Evolutionary conservation across 2,888 invertebrate species (phyloP).

Genomic region (Oligia strigilis): DNA sequence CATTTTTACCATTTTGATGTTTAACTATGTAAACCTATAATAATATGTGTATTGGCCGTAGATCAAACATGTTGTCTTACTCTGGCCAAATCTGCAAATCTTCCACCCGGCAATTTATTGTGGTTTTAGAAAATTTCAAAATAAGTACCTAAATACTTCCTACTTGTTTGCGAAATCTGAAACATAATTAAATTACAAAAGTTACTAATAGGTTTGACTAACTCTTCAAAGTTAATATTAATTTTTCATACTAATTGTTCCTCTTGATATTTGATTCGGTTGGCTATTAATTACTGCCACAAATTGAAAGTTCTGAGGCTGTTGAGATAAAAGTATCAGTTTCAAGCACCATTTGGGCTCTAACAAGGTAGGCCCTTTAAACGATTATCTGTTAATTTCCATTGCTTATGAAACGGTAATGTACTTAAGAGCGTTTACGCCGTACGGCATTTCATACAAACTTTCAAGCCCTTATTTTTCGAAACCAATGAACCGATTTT

Average conservation of each 20-base stretch:
- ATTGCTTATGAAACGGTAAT: background rate
- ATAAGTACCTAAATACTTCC: background rate
- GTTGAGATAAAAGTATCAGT: slow-evolving; percentile 21
- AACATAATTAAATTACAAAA: slow-evolving; percentile 20
- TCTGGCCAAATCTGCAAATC: slow-evolving; percentile 20
- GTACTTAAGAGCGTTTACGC: too few relatives aligned
- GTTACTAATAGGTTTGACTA: slow-evolving; percentile 17
- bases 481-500: too few relatives aligned
- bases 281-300: slow-evolving; percentile 42
- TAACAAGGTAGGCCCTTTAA: background rate
- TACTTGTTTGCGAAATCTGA: background rate
- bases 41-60: slow-evolving; percentile 32
- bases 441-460: too few relatives aligned
- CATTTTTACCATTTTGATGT: slow-evolving; percentile 38
- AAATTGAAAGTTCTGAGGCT: slow-evolving; percentile 33
- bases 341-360: background rate
- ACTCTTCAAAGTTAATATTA: slow-evolving; percentile 12
- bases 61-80: slow-evolving; percentile 27
- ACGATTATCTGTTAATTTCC: slow-evolving; percentile 14
- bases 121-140: background rate
- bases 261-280: slow-evolving; percentile 25
- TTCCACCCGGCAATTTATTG: slow-evolving; percentile 27
- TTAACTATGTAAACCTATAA: slow-evolving; percentile 32
- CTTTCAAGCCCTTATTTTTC: too few relatives aligned
- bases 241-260: slow-evolving; percentile 20